Conservation (phyloP, 2,113 vertebrate species). For the Thamnaconus septentrionalis region DNA sequence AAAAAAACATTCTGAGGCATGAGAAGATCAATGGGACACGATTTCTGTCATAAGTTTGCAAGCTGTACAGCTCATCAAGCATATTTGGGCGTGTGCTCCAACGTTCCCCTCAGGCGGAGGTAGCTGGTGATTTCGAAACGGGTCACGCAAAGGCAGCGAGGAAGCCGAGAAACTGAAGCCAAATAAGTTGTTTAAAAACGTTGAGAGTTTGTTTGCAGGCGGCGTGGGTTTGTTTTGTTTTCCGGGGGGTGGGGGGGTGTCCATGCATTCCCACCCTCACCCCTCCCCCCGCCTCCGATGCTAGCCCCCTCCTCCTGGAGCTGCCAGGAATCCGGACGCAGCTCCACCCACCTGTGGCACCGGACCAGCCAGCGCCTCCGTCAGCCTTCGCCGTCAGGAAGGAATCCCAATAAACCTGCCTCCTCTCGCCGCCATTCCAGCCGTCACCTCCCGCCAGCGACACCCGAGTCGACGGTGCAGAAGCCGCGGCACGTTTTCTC, state of each 20-base stretch:
- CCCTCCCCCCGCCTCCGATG: too few species aligned
- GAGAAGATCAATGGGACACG: too few species aligned
- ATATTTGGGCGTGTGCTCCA: conserved; percentile 49
- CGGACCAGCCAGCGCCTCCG: conserved; percentile 39
- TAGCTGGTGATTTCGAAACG: conserved; percentile 36
- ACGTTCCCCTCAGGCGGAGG: conserved; percentile 49
- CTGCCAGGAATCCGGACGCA: conserved; percentile 53
- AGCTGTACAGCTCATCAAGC: conserved; percentile 1
- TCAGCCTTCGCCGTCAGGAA: conserved; percentile 63
- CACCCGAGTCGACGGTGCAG: conserved; percentile 45
- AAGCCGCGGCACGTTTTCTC: conserved; percentile 54
- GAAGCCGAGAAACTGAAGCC: neutral
- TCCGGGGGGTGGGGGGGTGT: too few species aligned
- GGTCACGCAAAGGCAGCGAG: conserved; percentile 42
- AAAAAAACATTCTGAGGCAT: too few species aligned
- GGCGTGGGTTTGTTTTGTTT: too few species aligned
- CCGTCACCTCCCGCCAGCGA: conserved; percentile 54
- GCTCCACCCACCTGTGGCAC: conserved; percentile 65
- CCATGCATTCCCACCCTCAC: too few species aligned
- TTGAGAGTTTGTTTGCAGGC: too few species aligned
- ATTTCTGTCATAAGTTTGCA: neutral
- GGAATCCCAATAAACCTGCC: conserved; percentile 73
- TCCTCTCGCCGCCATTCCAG: conserved; percentile 55
- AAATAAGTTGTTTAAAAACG: too few species aligned
- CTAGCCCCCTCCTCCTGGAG: conserved; percentile 19